Conservation (phyloP, 1,140 invertebrate genomes). For the Proales similis region DNA sequence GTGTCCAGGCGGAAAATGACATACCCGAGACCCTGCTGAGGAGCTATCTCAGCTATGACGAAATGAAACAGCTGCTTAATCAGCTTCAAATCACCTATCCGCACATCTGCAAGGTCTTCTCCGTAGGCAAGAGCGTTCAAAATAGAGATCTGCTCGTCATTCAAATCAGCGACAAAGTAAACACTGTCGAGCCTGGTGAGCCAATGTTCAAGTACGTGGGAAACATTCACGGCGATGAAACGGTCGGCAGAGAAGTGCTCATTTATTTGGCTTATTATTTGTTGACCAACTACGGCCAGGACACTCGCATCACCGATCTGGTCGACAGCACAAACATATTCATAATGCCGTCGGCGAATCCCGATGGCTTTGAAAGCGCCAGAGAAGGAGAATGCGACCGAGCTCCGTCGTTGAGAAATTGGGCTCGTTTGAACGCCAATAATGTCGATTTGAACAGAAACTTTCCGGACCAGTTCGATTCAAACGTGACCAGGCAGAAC, state of each 20-base stretch:
- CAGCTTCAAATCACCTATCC: conserved; percentile 58
- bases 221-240: conserved; percentile 88
- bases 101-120: conserved; percentile 73
- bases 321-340: conserved; percentile 68
- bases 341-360: conserved; percentile 77
- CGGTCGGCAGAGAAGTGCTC: conserved; percentile 71
- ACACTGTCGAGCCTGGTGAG: conserved; percentile 58
- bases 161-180: conserved; percentile 60
- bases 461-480: conserved; percentile 69
- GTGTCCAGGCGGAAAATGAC: too few relatives aligned
- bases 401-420: not conserved
- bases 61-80: conserved; percentile 22
- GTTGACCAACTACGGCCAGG: conserved; percentile 17
- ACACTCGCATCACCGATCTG: not conserved
- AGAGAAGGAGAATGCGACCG: conserved; percentile 5
- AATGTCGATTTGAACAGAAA: conserved; percentile 86
- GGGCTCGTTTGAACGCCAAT: conserved; percentile 73
- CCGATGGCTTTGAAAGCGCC: conserved; percentile 57
- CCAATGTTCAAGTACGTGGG: conserved; percentile 81
- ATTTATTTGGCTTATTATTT: conserved; percentile 65
- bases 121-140: conserved; percentile 75
- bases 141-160: conserved; percentile 4
- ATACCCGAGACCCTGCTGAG: not conserved
- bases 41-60: conserved; percentile 28
- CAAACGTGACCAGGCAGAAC: conserved; percentile 58